Evolutionary conservation across 2,888 invertebrate species (phyloP), one percentile per base, ranked within the genome.

Genomic region (Caenorhabditis macrosperma): DNA sequence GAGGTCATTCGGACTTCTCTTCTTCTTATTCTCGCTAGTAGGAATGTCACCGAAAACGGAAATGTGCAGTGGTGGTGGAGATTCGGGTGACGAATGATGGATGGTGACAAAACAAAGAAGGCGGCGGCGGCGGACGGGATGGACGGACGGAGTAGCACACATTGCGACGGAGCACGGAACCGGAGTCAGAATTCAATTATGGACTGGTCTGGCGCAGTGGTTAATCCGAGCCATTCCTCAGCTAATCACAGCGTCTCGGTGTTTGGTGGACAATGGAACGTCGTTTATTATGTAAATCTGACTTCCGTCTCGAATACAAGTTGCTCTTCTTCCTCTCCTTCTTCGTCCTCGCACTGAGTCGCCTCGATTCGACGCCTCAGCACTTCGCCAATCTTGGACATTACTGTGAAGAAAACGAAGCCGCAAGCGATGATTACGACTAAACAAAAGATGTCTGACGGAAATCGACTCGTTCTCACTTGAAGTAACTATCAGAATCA

Each of bases 61-160:
- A 54, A 41, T 41, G 26, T 41, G 24, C 28, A 10, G 44, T 66
- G 54, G 54, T 35, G 35, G 26, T 22, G 38, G 52, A 41, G 38
- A 38, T 38, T 52, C 26, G 52, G 28, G 54, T 68, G 59, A 69
- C 50, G 35, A 57, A 67, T 67, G 57, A 67, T 67, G 69, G 59
- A 68, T 57, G 57, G 52, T 61, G 69, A 61, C 61, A 61, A 71
- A 71, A 71, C 69, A 71, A 71, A 71, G n/a, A 20, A 48, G 9
- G 33, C 20, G 10, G 20, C 33, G 15, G 46, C 30, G 20, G 57
- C 7, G 67, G 28, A 28, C 12, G 9, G n/a, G 17, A 17, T 48
- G 48, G 33, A 55, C 20, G 22, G 26, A 22, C 4, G 50, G 15
- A 50, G 26, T 10, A 17, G 26, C 24, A 50, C 24, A 12, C 38